Evolutionary conservation across 2,797 vertebrate species (phyloP).

Genomic region (Eulemur mongoz): DNA sequence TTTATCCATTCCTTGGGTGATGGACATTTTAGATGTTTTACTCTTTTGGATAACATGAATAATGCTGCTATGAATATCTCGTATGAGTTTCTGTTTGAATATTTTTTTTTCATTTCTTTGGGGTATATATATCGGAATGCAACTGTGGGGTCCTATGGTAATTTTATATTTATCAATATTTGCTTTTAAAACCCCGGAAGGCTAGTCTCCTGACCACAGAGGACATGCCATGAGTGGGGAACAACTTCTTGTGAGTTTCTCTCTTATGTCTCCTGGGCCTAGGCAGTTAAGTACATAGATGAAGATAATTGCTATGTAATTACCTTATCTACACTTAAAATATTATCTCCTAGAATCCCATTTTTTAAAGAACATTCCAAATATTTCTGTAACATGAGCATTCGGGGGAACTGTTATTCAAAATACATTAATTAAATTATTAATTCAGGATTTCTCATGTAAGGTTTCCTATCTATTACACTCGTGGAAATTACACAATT

Average conservation of each 20-base stretch:
- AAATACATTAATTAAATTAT: conserved; percentile 41
- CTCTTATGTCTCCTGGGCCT: background rate
- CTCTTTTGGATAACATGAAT: background rate
- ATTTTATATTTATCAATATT: background rate
- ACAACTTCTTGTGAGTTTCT: background rate
- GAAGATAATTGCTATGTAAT: conserved; percentile 9
- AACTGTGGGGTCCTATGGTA: background rate
- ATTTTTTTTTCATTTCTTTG: conserved; percentile 3
- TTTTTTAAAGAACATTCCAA: conserved; percentile 48
- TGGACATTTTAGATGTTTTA: background rate
- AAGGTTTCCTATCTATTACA: background rate
- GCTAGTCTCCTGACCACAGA: background rate
- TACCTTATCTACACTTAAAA: conserved; percentile 33
- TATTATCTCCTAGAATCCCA: conserved; percentile 6
- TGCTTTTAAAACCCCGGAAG: background rate
- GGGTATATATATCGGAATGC: background rate
- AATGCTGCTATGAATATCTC: background rate
- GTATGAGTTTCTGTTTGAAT: background rate
- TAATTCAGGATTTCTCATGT: background rate
- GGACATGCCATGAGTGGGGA: background rate
- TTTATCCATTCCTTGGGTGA: background rate
- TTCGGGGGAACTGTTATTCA: conserved; percentile 24
- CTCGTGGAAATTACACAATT: background rate
- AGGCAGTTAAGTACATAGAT: background rate
- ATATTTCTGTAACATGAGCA: conserved; percentile 31